Percentiles rank a stretch among this genome's conserved stretches.
phyloP scores from a whole-genome alignment of 2,797 vertebrate genomes.

The Karalla daura region DNA sequence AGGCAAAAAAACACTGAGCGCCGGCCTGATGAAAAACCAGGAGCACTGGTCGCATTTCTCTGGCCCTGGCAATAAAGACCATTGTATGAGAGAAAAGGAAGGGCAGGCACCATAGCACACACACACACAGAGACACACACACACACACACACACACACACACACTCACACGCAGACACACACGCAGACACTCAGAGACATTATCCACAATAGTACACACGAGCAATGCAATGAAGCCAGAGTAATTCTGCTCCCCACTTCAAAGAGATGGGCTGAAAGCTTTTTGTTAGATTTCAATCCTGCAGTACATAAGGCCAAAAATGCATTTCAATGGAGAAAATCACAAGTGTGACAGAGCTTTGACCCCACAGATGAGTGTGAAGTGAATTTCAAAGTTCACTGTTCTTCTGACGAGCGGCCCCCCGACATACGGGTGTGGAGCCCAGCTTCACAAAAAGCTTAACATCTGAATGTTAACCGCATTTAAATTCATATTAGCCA shows the following conservation, averaged over 20 bases:
- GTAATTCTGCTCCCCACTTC: slow-evolving; percentile 75
- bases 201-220: slow-evolving; percentile 72
- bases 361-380: slow-evolving; percentile 63
- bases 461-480: slow-evolving; percentile 28
- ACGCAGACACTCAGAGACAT: slow-evolving; percentile 51
- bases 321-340: slow-evolving; percentile 74
- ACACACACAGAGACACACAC: slow-evolving; percentile 38
- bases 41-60: slow-evolving; percentile 62
- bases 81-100: slow-evolving; percentile 73
- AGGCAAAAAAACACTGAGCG: slow-evolving; percentile 77
- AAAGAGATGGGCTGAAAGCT: slow-evolving; percentile 78
- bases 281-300: slow-evolving; percentile 78
- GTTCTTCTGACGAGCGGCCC: slow-evolving; percentile 30
- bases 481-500: not conserved
- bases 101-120: slow-evolving; percentile 40
- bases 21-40: slow-evolving; percentile 76
- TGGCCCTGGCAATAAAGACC: slow-evolving; percentile 70
- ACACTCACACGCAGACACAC: slow-evolving; percentile 33
- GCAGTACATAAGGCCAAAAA: slow-evolving; percentile 71
- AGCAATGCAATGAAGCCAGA: slow-evolving; percentile 72
- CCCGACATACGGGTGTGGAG: slow-evolving; percentile 14
- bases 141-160: slow-evolving; percentile 40
- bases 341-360: slow-evolving; percentile 66
- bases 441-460: slow-evolving; percentile 13
- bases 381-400: slow-evolving; percentile 66